phyloP scores from a whole-genome alignment of 2,113 vertebrate species.

The Pelobates fuscus region DNA sequence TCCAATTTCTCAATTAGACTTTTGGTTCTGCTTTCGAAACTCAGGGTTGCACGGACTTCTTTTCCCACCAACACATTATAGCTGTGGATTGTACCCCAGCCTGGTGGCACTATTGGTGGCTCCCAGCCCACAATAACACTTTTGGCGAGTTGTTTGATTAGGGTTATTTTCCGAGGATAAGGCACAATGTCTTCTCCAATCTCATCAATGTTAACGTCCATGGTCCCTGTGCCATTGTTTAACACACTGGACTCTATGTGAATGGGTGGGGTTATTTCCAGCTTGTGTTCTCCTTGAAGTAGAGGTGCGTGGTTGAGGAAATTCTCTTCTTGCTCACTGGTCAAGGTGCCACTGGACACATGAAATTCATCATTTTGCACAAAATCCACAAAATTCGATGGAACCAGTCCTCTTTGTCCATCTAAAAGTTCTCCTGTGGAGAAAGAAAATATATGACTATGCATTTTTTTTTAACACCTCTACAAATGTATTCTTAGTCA shows the following conservation, averaged over 20 bases:
- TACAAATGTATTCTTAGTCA: no score
- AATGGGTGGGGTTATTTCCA: slow-evolving; percentile 71
- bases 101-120: slow-evolving; percentile 83
- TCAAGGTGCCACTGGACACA: slow-evolving; percentile 63
- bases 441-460: no score
- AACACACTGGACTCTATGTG: slow-evolving; percentile 58
- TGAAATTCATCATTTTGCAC: slow-evolving; percentile 81
- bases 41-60: slow-evolving; percentile 83
- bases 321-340: slow-evolving; percentile 82
- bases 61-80: slow-evolving; percentile 93
- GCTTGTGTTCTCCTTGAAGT: slow-evolving; percentile 59
- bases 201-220: slow-evolving; percentile 87
- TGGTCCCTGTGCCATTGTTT: slow-evolving; percentile 78
- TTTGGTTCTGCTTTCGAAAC: slow-evolving; percentile 87
- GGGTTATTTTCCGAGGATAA: slow-evolving; percentile 94
- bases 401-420: slow-evolving; percentile 91
- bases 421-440: slow-evolving; percentile 89
- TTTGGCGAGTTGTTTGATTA: slow-evolving; percentile 97
- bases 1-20: slow-evolving; percentile 94
- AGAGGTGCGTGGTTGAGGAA: slow-evolving; percentile 58
- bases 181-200: slow-evolving; percentile 96
- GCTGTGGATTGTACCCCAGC: slow-evolving; percentile 87
- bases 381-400: slow-evolving; percentile 97
- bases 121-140: slow-evolving; percentile 98
- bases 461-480: no score